Conservation (phyloP, 2,797 vertebrate species). For the Molossus molossus region DNA sequence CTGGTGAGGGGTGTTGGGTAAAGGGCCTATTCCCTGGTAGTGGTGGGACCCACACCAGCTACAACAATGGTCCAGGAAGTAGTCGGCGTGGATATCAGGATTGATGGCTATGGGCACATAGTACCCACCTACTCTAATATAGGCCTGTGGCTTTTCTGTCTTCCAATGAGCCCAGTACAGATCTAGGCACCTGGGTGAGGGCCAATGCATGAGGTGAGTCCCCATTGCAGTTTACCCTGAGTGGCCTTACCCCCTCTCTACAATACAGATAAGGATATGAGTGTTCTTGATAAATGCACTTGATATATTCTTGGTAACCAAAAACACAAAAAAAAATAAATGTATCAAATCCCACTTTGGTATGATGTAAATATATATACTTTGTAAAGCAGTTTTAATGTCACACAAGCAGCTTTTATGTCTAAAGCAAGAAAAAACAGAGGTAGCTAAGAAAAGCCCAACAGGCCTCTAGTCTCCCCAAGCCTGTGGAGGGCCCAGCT, state of each 20-base stretch:
- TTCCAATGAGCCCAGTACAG: background rate
- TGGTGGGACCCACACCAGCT: background rate
- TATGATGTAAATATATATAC: background rate
- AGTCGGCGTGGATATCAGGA: background rate
- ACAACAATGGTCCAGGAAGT: background rate
- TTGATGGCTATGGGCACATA: background rate
- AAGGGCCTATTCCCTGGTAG: background rate
- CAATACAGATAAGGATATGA: background rate
- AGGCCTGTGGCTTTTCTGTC: background rate
- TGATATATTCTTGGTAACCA: background rate
- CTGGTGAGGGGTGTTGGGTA: background rate
- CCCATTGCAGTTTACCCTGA: background rate
- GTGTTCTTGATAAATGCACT: background rate
- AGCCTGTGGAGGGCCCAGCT: background rate
- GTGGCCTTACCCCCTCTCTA: background rate
- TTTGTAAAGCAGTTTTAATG: slow-evolving; percentile 29
- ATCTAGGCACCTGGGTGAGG: background rate
- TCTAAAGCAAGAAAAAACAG: background rate
- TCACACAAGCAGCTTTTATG: background rate
- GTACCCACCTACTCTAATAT: background rate
- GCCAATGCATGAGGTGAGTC: background rate
- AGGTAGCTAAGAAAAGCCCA: background rate
- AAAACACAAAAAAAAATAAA: background rate
- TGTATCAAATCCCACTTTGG: background rate
- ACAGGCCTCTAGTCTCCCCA: too few species aligned